Evolutionary conservation across 2,113 vertebrate species (phyloP), one percentile per base, ranked within the genome.

Genomic region (Brienomyrus brachyistius): DNA sequence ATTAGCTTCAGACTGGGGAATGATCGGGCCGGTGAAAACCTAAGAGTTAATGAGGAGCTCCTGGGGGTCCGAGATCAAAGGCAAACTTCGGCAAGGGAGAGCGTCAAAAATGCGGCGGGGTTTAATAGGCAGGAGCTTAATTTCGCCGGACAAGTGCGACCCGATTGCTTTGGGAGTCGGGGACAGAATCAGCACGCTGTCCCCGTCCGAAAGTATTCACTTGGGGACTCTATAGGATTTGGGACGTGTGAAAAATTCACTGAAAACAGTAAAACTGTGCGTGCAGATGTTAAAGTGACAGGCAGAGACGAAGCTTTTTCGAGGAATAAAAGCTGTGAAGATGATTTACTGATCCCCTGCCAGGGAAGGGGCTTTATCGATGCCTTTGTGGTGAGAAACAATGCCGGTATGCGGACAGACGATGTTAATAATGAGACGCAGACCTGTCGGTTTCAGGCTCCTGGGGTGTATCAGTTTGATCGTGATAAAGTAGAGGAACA

Each of bases 211-310:
- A 94, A 95, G 91, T 89, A 93, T 91, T 93, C 94, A 74, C 90
- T 91, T 3, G 96, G 95, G 70, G 96, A 96, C 74, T 96, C 95
- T 0, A 96, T 96, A 43, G 96, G 96, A 47, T 96, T 96, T 43
- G 95, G 96, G 90, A 94, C 93, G 92, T 92, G 90, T 89, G 93
- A 93, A 1, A 90, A 88, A 77, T 88, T 83, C 2, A 89, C 62
- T 86, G n/a, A 90, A 21, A 85, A 84, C 43, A 88, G 40, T 17
- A 90, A 86, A 90, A 66, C 27, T 51, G 88, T 35, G 23, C 88
- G 40, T 89, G 89, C 31, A 15, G 86, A n/a, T 70, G 27, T 89
- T 87, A 77, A 90, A 52, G 27, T 85, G 3, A 13, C 89, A 59
- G 88, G 91, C 90, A 86, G 48, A 23, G 89, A 21, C 27, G 91